Evolutionary conservation across 2,113 vertebrate species (phyloP), one percentile per base, ranked within the genome.

Genomic region (Protobothrops flavoviridis): DNA sequence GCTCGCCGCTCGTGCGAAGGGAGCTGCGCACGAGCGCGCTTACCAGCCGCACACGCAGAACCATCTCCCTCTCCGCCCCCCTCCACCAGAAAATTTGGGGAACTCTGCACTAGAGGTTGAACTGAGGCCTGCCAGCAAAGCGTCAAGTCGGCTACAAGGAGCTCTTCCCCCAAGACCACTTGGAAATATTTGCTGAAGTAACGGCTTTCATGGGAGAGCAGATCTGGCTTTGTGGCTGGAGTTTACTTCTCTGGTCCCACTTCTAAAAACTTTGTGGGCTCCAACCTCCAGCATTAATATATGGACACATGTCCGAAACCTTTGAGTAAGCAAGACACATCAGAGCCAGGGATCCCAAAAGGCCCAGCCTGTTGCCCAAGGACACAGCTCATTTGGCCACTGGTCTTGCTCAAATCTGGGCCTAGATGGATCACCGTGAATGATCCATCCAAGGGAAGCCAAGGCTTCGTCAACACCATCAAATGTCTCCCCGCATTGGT

Each of bases 41-140:
- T n/a, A 4, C 64, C 64, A 1, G 0, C 9, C 61, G 9, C 26
- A 2, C 26, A 0, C 11, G 0, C 1, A 3, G 61, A 64, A 64
- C 26, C 61, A 29, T 64, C 15, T 4, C 11, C 29, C 45, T 69
- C 4, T 13, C 26, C 26, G 11, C 12, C 24, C 21, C 0, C 9
- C 29, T 1, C 29, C 12, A 5, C 64, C 11, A 29, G 29, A 13
- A 13, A 13, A 13, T 15, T n/a, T 15, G 29, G 29, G 2, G 12
- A 69, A 69, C 61, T 64, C 26, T 1, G 26, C 0, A 5, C 69
- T 7, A 39, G n/a, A 8, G n/a, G 15, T 21, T 21, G 17, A 39
- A 20, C 3, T 8, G 33, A 81, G 33, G 7, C n/a, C 15, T 39
- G 69, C 5, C 6, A 39, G 15, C 69, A 39, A 39, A 20, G 33